Evolutionary conservation across 2,888 invertebrate genomes (phyloP).

Genomic region (Standfussiana lucernea): DNA sequence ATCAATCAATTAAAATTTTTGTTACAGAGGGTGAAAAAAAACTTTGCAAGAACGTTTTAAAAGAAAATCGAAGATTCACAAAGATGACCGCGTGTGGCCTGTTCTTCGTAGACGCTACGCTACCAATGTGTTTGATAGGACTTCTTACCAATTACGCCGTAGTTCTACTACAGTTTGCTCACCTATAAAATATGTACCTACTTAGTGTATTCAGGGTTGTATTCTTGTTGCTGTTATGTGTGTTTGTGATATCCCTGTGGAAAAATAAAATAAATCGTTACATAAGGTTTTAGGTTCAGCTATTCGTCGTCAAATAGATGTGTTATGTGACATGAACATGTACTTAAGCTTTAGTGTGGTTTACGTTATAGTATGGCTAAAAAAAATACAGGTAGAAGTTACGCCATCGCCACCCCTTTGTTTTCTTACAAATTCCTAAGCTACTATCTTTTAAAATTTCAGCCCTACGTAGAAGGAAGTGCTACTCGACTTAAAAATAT

Average conservation of each 20-base stretch:
- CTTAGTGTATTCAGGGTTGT: not conserved
- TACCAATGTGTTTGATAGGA: conserved; percentile 14
- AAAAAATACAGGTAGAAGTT: too few species aligned
- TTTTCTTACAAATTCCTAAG: too few species aligned
- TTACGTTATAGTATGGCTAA: too few species aligned
- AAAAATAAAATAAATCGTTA: not conserved
- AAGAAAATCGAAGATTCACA: conserved; percentile 6
- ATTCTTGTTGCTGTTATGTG: not conserved
- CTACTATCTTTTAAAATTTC: too few species aligned
- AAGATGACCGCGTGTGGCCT: conserved; percentile 22
- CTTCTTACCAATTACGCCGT: not conserved
- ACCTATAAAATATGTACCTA: not conserved
- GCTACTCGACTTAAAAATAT: too few species aligned
- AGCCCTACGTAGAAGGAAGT: too few species aligned
- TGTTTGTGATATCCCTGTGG: not conserved
- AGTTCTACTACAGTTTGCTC: conserved; percentile 11
- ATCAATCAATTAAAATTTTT: too few species aligned
- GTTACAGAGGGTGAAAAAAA: conserved; percentile 13
- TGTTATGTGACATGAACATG: not conserved
- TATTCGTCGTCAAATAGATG: not conserved
- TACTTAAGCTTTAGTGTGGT: too few species aligned
- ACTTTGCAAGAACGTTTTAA: conserved; percentile 11
- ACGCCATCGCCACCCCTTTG: too few species aligned
- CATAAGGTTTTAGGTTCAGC: not conserved
- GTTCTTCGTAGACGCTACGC: conserved; percentile 9